A percentile compares a stretch with the other conserved stretches of the same genome.
These are phyloP conservation scores for Corythaixoides concolor DNA, from an alignment of 2,113 vertebrate species.

Conservation along the genomic window DNA sequence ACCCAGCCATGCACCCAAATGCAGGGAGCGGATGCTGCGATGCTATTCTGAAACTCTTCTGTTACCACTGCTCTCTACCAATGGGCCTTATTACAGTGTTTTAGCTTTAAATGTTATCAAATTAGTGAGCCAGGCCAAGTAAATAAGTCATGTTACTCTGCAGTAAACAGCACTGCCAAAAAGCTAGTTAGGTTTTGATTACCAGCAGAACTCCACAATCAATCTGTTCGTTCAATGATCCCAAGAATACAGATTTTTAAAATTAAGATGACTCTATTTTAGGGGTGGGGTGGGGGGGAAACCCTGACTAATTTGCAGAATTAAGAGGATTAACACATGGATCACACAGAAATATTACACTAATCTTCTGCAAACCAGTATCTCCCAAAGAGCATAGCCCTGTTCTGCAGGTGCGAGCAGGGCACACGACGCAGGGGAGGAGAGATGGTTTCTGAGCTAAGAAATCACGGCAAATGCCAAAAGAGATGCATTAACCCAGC, in stretches of 20 bases:
- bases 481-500: slow-evolving; percentile 1
- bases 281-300: background rate
- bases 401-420: background rate
- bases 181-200: slow-evolving; percentile 69
- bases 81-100: slow-evolving; percentile 6
- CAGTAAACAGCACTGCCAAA: slow-evolving; percentile 62
- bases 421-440: background rate
- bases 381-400: slow-evolving; percentile 41
- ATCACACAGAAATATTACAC: slow-evolving; percentile 60
- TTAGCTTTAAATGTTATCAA: slow-evolving; percentile 52
- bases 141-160: slow-evolving; percentile 60
- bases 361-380: slow-evolving; percentile 52
- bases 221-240: slow-evolving; percentile 65
- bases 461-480: slow-evolving; percentile 14
- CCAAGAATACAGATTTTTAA: slow-evolving; percentile 59
- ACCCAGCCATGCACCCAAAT: background rate
- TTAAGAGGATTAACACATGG: slow-evolving; percentile 71
- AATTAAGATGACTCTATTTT: slow-evolving; percentile 59
- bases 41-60: background rate
- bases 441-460: background rate
- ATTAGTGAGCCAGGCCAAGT: slow-evolving; percentile 56
- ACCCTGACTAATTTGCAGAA: slow-evolving; percentile 69
- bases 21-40: background rate
- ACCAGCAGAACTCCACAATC: slow-evolving; percentile 57
- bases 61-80: slow-evolving; percentile 1